Percentiles rank a stretch among this genome's conserved stretches.
phyloP scores from a whole-genome alignment of 2,113 vertebrate genomes.

The Arizona elegans region DNA sequence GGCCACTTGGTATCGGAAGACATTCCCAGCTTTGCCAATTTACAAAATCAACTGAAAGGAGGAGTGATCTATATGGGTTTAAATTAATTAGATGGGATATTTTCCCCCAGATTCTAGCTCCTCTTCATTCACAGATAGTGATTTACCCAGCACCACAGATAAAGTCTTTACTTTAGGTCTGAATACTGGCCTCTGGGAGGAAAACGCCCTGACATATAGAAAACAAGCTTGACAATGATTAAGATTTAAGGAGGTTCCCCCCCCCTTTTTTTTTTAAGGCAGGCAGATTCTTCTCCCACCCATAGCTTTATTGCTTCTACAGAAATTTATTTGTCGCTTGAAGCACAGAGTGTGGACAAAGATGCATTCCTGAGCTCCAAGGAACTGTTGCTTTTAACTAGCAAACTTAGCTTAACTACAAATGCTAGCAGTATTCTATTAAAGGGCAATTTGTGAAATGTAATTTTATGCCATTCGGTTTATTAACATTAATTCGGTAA shows the following conservation, averaged over 20 bases:
- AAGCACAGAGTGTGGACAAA: neutral
- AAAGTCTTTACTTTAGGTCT: neutral
- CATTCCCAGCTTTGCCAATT: neutral
- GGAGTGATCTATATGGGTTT: neutral
- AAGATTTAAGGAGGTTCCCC: neutral
- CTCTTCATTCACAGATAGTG: neutral
- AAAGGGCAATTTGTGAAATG: neutral
- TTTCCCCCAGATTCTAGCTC: neutral
- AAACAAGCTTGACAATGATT: neutral
- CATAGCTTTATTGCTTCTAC: neutral
- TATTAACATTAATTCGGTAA: fast-evolving
- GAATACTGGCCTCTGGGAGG: neutral
- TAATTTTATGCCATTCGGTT: neutral
- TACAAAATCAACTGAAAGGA: neutral
- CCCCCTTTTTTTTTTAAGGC: too few relatives aligned
- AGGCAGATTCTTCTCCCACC: neutral
- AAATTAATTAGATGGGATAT: neutral
- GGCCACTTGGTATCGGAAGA: neutral
- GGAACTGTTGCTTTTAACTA: neutral
- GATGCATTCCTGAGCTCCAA: neutral
- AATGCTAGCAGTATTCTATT: neutral
- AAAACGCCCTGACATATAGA: neutral
- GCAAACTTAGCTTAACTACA: neutral
- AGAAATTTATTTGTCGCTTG: neutral
- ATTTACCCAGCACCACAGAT: neutral